Evolutionary conservation across 1,140 invertebrate genomes (phyloP).

Genomic region (Elymnias hypermnestra): DNA sequence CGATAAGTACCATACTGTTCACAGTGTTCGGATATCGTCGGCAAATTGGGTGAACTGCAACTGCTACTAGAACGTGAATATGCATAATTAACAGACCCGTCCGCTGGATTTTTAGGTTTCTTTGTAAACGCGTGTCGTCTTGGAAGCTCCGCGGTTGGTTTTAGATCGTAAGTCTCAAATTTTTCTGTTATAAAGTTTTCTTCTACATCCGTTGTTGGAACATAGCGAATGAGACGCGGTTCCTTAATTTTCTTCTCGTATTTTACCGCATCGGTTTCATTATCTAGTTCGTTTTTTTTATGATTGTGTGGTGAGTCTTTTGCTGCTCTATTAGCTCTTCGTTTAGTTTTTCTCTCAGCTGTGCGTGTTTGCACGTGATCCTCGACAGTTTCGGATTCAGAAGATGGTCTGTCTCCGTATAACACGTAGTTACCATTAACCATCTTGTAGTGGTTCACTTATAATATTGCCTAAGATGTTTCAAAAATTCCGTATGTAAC

Average conservation of each 20-base stretch:
- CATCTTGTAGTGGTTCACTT: constrained; percentile 37
- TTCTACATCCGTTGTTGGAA: constrained; percentile 58
- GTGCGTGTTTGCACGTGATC: constrained; percentile 62
- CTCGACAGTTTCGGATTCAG: constrained; percentile 58
- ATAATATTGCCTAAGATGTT: not conserved
- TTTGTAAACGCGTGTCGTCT: constrained; percentile 57
- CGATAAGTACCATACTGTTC: constrained; percentile 57
- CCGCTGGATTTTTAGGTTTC: constrained; percentile 59
- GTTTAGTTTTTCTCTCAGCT: constrained; percentile 46
- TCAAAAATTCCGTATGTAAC: not conserved
- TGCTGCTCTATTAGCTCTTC: constrained; percentile 44
- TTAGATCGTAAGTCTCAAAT: constrained; percentile 60
- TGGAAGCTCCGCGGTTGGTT: constrained; percentile 46
- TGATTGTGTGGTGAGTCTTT: constrained; percentile 51
- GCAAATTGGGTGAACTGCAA: constrained; percentile 62
- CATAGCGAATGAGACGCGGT: constrained; percentile 54
- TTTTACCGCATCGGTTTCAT: constrained; percentile 65
- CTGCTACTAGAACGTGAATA: constrained; percentile 63
- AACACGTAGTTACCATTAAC: constrained; percentile 66
- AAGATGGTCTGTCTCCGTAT: constrained; percentile 61
- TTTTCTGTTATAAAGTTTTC: constrained; percentile 57
- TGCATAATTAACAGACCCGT: constrained; percentile 64
- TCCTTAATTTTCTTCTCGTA: constrained; percentile 64
- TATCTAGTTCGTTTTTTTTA: constrained; percentile 52
- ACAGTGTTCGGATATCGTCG: constrained; percentile 61